phyloP scores from a whole-genome alignment of 2,797 vertebrate species.

The Cheirogaleus major region DNA sequence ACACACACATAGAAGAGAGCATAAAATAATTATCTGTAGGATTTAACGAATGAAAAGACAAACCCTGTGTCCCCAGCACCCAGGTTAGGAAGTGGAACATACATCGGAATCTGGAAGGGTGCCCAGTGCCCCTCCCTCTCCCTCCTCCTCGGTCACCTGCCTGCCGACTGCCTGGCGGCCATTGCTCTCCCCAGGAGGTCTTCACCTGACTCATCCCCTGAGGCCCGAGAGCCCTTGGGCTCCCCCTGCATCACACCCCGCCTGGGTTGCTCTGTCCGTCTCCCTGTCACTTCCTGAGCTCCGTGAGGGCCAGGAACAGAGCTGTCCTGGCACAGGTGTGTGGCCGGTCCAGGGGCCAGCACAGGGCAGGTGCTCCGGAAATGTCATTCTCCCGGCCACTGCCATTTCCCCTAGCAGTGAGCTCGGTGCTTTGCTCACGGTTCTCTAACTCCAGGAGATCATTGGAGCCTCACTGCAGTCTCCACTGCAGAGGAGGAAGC shows the following conservation, averaged over 20 bases:
- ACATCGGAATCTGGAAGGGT: neutral
- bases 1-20: neutral
- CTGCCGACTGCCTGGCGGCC: no score
- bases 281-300: neutral
- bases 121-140: rapidly evolving
- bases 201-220: neutral
- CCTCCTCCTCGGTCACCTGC: neutral
- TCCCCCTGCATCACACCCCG: neutral
- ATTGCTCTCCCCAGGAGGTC: neutral
- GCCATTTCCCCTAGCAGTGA: neutral
- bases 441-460: no score
- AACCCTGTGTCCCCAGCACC: no score
- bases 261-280: neutral
- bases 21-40: neutral
- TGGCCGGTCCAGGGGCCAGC: neutral
- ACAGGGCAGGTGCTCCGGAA: neutral
- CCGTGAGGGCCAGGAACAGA: neutral
- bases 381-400: no score
- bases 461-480: neutral
- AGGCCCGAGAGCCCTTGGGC: neutral
- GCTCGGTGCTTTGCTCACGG: rapidly evolving
- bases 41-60: neutral
- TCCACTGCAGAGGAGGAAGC: neutral
- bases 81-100: neutral
- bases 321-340: neutral